Evolutionary conservation across 2,888 invertebrate genomes (phyloP), one percentile per base, ranked within the genome.

Genomic region (Molorchus minor): DNA sequence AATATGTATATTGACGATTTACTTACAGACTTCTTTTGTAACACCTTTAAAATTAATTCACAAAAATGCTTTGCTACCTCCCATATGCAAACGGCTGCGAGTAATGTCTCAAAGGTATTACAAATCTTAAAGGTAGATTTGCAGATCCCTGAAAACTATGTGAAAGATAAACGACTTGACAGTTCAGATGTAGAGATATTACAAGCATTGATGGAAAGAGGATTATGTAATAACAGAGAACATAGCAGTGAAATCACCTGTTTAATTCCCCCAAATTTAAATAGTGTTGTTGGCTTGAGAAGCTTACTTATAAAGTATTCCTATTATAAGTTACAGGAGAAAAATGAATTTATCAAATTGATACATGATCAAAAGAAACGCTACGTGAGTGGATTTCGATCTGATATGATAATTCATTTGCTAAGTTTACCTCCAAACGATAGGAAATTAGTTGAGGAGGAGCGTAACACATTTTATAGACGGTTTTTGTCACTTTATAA

Each of bases 261-360:
- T 2, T 45, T 65, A n/a, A 17, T 74, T 17, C 71, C 74, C 15
- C 71, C 73, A 4, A 71, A 71, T 56, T 47, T 69, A 19, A 67
- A 68, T 36, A 68, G 68, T 7, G 17, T 72, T 7, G 55, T 70
- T 3, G 72, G 71, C 5, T 33, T 74, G 25, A 62, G 72, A 54
- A 62, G 64, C 35, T 44, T 75, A n/a, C 40, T 75, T 20, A 46
- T 73, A 62, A 68, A 68, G 19, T 36, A 61, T 38, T 62, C 59
- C 44, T 67, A 68, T 20, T 51, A 43, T 16, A 58, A 44, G 17
- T 15, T 29, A 7, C 25, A 33, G 3, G 17, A 41, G n/a, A 41
- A 36, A 8, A 40, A 38, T 7, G 10, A 13, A 8, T 16, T 38
- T 5, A 20, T 20, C n/a, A 54, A 16, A 8, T 3, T 54, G 1